Evolutionary conservation across 35 echinoderm and acorn worm genomes (phyloP).

Genomic region (Apostichopus parvimensis): DNA sequence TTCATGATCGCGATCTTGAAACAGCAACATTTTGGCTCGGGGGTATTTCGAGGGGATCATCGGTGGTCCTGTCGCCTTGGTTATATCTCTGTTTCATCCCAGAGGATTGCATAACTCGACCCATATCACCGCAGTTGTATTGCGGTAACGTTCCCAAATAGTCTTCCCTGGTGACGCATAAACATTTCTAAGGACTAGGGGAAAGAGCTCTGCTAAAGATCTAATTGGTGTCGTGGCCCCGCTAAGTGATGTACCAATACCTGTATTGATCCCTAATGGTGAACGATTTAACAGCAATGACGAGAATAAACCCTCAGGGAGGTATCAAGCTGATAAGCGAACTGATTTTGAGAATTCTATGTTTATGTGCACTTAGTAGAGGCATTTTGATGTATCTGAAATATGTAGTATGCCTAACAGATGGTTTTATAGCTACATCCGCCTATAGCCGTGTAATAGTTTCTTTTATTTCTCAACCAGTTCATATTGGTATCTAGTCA

Average conservation of each 20-base stretch:
- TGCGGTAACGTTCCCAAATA: neutral
- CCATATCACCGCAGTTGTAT: neutral
- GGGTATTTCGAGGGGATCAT: neutral
- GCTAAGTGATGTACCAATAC: neutral
- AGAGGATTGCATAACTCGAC: neutral
- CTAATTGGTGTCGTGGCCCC: conserved; percentile 23
- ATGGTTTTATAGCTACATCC: too few relatives aligned
- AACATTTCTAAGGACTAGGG: neutral
- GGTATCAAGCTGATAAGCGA: too few relatives aligned
- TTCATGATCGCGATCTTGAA: neutral
- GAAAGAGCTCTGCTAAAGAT: neutral
- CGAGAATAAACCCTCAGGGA: too few relatives aligned
- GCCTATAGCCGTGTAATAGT: too few relatives aligned
- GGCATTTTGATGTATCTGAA: too few relatives aligned
- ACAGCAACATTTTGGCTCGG: conserved; percentile 10
- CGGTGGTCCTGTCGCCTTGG: neutral
- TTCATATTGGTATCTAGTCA: too few relatives aligned
- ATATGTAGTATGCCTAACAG: too few relatives aligned
- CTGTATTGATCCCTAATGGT: neutral
- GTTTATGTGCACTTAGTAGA: too few relatives aligned
- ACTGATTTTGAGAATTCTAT: too few relatives aligned
- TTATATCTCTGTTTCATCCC: neutral
- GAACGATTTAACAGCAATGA: too few relatives aligned
- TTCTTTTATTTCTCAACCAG: too few relatives aligned
- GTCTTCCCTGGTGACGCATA: neutral